Evolutionary conservation across 2,888 invertebrate genomes (phyloP).

Genomic region (Ennomos erosarius): DNA sequence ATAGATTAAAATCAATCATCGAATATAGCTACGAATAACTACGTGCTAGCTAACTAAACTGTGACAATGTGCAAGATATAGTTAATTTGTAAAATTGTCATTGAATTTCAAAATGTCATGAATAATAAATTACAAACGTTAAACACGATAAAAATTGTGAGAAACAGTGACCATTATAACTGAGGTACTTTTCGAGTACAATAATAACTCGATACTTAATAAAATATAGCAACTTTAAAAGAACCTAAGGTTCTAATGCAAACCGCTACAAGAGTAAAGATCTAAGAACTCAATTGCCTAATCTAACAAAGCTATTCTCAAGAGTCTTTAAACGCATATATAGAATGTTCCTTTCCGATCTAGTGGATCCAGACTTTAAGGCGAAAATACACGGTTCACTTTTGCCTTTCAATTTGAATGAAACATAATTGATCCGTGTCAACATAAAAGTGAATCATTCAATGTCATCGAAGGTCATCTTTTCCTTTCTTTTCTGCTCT

Average conservation of each 20-base stretch:
- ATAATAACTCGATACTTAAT: too few species aligned
- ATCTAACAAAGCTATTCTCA: slow-evolving; percentile 15
- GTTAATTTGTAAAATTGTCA: not conserved
- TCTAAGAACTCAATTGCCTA: slow-evolving; percentile 12
- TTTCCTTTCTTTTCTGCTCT: too few species aligned
- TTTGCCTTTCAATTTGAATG: too few species aligned
- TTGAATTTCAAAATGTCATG: too few species aligned
- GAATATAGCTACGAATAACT: slow-evolving; percentile 32
- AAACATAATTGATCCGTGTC: too few species aligned
- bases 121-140: not conserved
- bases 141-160: not conserved
- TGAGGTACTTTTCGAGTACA: too few species aligned
- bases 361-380: not conserved
- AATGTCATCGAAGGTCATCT: too few species aligned
- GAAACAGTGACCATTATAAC: not conserved
- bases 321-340: slow-evolving; percentile 7
- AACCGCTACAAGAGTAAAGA: not conserved
- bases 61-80: slow-evolving; percentile 9
- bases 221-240: too few species aligned
- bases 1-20: slow-evolving; percentile 39
- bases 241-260: too few species aligned
- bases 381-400: too few species aligned
- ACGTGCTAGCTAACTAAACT: slow-evolving; percentile 8
- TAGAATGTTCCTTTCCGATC: slow-evolving; percentile 14
- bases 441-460: too few species aligned